These are phyloP conservation scores for Luehdorfia chinensis DNA, from an alignment of 1,140 invertebrate species.

Conservation along the genomic window DNA sequence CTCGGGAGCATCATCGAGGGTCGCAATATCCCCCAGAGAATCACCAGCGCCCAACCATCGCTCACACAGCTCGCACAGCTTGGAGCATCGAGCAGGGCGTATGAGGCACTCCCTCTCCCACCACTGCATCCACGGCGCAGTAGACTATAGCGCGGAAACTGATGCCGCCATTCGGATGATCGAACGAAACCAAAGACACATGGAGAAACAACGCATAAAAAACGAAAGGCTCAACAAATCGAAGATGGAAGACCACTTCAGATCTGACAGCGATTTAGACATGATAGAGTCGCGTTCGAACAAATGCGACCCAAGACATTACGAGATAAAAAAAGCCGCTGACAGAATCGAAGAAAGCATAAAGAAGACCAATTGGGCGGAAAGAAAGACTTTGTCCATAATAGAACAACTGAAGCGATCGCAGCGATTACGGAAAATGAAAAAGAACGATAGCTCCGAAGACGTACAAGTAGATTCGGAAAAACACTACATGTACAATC, in stretches of 20 bases:
- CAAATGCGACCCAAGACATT: slow-evolving; percentile 38
- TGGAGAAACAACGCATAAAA: slow-evolving; percentile 61
- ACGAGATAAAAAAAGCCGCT: slow-evolving; percentile 55
- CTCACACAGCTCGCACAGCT: slow-evolving; percentile 65
- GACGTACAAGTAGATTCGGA: slow-evolving; percentile 58
- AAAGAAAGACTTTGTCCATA: slow-evolving; percentile 64
- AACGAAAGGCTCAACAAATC: slow-evolving; percentile 46
- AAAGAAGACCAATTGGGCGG: slow-evolving; percentile 72
- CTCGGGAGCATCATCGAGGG: slow-evolving; percentile 74
- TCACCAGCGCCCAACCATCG: slow-evolving; percentile 50
- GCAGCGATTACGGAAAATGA: slow-evolving; percentile 57
- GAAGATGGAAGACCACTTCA: slow-evolving; percentile 49
- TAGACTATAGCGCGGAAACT: slow-evolving; percentile 78
- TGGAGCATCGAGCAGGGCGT: slow-evolving; percentile 68
- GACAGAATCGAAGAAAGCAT: slow-evolving; percentile 67
- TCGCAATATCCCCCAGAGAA: slow-evolving; percentile 54
- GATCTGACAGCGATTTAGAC: slow-evolving; percentile 59
- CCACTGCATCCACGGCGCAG: slow-evolving; percentile 61
- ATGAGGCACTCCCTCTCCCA: slow-evolving; percentile 68
- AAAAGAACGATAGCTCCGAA: slow-evolving; percentile 65
- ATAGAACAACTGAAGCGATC: slow-evolving; percentile 68
- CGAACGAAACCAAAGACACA: slow-evolving; percentile 72
- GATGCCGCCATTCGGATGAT: slow-evolving; percentile 76
- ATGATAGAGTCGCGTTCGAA: slow-evolving; percentile 31
- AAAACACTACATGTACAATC: slow-evolving; percentile 59